These are phyloP conservation scores for Cheilosia scutellata DNA, from an alignment of 2,888 invertebrate species.

Conservation along the genomic window DNA sequence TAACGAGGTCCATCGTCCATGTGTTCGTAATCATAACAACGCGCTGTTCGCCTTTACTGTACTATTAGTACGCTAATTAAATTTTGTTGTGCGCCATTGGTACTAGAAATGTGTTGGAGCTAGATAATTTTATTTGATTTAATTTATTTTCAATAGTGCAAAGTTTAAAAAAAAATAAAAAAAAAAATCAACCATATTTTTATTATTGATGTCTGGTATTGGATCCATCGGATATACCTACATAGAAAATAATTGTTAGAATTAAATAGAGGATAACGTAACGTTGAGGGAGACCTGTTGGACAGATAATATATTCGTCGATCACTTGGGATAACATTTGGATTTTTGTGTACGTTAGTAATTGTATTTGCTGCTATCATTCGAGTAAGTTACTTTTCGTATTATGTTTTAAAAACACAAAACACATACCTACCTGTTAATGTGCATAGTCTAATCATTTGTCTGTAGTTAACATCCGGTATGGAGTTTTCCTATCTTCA, in stretches of 20 bases:
- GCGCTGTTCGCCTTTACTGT: slow-evolving; percentile 33
- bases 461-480: too few species aligned
- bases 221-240: too few species aligned
- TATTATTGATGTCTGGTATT: slow-evolving; percentile 11
- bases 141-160: neutral
- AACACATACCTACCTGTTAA: too few species aligned
- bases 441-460: too few species aligned
- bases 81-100: neutral
- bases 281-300: slow-evolving; percentile 28
- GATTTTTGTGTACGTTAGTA: slow-evolving; percentile 46
- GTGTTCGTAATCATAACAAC: slow-evolving; percentile 53
- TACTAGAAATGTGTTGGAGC: slow-evolving; percentile 22
- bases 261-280: slow-evolving; percentile 28
- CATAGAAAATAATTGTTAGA: neutral
- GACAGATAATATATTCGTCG: slow-evolving; percentile 19
- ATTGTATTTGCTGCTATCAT: slow-evolving; percentile 39
- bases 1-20: slow-evolving; percentile 40
- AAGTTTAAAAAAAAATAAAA: neutral
- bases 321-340: slow-evolving; percentile 24
- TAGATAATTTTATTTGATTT: neutral
- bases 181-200: neutral
- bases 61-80: slow-evolving; percentile 43
- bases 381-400: slow-evolving; percentile 16
- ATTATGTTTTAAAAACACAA: too few species aligned
- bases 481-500: too few species aligned